These are phyloP conservation scores for Danio choprae DNA, from an alignment of 2,797 vertebrate genomes.

Conservation along the genomic window DNA sequence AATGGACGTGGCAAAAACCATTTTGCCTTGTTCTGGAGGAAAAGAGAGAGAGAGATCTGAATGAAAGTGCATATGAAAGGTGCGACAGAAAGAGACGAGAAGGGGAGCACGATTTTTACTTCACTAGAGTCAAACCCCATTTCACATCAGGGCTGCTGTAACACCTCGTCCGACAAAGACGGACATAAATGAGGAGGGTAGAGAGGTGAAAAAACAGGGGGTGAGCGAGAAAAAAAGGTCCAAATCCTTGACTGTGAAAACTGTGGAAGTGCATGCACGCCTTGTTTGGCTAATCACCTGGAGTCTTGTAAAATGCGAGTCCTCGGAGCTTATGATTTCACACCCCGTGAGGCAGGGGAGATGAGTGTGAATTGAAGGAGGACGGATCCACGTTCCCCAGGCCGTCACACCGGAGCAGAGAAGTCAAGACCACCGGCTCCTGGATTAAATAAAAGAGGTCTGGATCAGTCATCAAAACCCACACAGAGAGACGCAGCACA, in stretches of 20 bases:
- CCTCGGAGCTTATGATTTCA: slow-evolving; percentile 82
- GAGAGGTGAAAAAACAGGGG: slow-evolving; percentile 68
- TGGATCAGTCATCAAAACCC: slow-evolving; percentile 57
- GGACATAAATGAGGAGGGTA: slow-evolving; percentile 68
- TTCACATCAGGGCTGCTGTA: slow-evolving; percentile 72
- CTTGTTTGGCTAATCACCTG: slow-evolving; percentile 82
- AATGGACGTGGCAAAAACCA: slow-evolving; percentile 74
- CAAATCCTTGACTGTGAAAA: slow-evolving; percentile 82
- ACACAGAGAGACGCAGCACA: slow-evolving; percentile 46
- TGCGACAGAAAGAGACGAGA: slow-evolving; percentile 58
- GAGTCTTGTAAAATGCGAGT: slow-evolving; percentile 76
- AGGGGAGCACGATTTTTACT: slow-evolving; percentile 67
- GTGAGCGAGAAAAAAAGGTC: slow-evolving; percentile 71
- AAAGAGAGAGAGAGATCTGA: slow-evolving; percentile 54
- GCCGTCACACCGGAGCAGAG: slow-evolving; percentile 74
- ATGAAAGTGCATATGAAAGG: slow-evolving; percentile 60
- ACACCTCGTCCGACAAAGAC: slow-evolving; percentile 58
- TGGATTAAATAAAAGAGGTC: slow-evolving; percentile 34
- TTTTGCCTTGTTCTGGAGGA: slow-evolving; percentile 64
- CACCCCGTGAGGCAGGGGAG: slow-evolving; percentile 79
- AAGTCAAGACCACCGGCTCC: not conserved
- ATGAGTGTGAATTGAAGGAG: slow-evolving; percentile 87
- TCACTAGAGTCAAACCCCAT: slow-evolving; percentile 68
- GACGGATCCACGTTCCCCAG: slow-evolving; percentile 79
- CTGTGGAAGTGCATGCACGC: slow-evolving; percentile 78